Conservation (phyloP, 1,140 invertebrate species). For the Neelides sp. region DNA sequence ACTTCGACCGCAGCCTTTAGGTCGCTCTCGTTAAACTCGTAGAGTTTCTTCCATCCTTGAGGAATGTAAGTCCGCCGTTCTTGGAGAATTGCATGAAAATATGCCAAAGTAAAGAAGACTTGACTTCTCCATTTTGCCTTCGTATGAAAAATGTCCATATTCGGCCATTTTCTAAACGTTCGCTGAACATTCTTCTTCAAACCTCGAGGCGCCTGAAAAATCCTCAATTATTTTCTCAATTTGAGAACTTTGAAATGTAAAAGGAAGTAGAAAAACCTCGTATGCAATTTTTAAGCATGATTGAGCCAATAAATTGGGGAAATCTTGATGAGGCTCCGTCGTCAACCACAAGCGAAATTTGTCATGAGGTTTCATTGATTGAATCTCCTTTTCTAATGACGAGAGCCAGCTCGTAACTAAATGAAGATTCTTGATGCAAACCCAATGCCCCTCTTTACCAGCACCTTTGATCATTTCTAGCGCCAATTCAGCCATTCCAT, state of each 20-base stretch:
- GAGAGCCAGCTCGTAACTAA: conserved; percentile 65
- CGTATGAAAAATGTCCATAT: conserved; percentile 39
- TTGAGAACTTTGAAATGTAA: background rate
- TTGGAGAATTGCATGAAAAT: conserved; percentile 75
- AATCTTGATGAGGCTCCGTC: conserved; percentile 53
- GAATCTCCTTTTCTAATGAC: conserved; percentile 56
- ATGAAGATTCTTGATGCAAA: conserved; percentile 79
- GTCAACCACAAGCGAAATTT: conserved; percentile 65
- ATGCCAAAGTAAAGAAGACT: conserved; percentile 56
- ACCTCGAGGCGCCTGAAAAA: conserved; percentile 48
- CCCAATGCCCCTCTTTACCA: conserved; percentile 51
- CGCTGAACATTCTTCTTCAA: conserved; percentile 50
- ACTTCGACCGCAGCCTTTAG: conserved; percentile 61
- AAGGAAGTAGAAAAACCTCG: conserved; percentile 46
- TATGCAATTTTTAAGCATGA: conserved; percentile 69
- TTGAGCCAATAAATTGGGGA: conserved; percentile 50
- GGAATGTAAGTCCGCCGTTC: conserved; percentile 76
- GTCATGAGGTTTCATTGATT: conserved; percentile 43
- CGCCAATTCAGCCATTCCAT: conserved; percentile 54
- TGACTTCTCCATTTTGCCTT: conserved; percentile 38
- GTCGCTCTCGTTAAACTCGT: conserved; percentile 79
- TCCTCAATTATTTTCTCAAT: background rate
- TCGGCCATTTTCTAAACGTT: conserved; percentile 46
- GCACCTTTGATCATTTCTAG: conserved; percentile 42
- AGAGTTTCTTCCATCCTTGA: conserved; percentile 75